These are phyloP conservation scores for Podotricha telesiphe DNA, from an alignment of 2,888 invertebrate species.

Conservation along the genomic window DNA sequence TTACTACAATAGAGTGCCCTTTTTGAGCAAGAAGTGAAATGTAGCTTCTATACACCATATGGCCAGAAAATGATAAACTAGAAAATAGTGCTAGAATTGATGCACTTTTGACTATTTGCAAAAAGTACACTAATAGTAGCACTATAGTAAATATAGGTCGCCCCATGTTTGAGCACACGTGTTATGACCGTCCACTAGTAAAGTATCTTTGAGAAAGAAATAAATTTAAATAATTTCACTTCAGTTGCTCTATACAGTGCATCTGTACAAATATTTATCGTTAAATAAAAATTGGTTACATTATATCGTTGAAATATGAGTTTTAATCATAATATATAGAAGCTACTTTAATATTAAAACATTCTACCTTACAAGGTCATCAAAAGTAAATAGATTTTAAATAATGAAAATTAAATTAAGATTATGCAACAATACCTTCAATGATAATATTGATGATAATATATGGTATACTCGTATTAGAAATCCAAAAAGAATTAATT, in stretches of 20 bases:
- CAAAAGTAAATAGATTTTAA: slow-evolving; percentile 22
- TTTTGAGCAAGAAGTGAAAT: slow-evolving; percentile 62
- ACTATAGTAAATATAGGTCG: slow-evolving; percentile 35
- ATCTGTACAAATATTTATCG: slow-evolving; percentile 57
- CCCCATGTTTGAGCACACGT: slow-evolving; percentile 42
- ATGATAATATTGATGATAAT: too few species aligned
- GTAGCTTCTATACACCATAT: slow-evolving; percentile 70
- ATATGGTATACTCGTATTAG: too few species aligned
- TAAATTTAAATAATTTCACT: slow-evolving; percentile 23
- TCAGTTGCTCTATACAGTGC: slow-evolving; percentile 39
- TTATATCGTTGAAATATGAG: slow-evolving; percentile 11
- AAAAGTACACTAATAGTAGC: slow-evolving; percentile 34
- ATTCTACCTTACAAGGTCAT: slow-evolving; percentile 21
- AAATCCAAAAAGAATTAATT: too few species aligned
- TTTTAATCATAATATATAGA: slow-evolving; percentile 3
- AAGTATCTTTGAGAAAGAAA: slow-evolving; percentile 49
- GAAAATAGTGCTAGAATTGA: slow-evolving; percentile 58
- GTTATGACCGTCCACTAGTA: slow-evolving; percentile 46
- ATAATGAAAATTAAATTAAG: slow-evolving; percentile 15
- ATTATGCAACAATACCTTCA: slow-evolving; percentile 30
- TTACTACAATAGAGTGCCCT: slow-evolving; percentile 69
- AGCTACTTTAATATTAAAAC: background rate
- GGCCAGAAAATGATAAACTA: slow-evolving; percentile 71
- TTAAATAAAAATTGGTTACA: slow-evolving; percentile 19
- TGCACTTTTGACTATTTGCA: slow-evolving; percentile 39